Conservation (phyloP, 2,113 vertebrate species). For the Anolis carolinensis region DNA sequence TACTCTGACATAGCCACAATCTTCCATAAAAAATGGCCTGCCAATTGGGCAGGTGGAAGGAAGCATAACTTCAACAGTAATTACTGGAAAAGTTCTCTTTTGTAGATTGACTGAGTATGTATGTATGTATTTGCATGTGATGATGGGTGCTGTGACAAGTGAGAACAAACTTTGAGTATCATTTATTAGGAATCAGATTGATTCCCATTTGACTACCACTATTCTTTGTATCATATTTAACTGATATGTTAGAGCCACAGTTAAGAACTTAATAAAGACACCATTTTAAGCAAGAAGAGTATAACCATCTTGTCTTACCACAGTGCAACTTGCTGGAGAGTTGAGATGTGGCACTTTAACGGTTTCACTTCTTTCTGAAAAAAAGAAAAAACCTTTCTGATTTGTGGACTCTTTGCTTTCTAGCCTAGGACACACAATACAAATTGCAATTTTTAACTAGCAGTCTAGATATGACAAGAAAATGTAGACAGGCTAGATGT, state of each 20-base stretch:
- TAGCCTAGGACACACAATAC: not conserved
- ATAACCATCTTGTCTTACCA: conserved; percentile 4
- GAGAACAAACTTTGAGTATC: not conserved
- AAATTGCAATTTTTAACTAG: not conserved
- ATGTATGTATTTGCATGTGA: not conserved
- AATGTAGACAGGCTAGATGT: too few species aligned
- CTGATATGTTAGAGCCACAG: not conserved
- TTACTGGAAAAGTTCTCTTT: not conserved
- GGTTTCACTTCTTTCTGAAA: not conserved
- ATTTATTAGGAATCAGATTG: too few species aligned
- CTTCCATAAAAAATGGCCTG: not conserved
- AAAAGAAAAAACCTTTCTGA: not conserved
- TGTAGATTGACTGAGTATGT: too few species aligned
- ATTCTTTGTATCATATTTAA: not conserved
- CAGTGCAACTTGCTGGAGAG: not conserved
- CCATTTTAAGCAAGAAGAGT: not conserved
- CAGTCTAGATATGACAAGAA: too few species aligned
- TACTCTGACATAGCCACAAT: not conserved
- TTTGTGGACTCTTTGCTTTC: not conserved
- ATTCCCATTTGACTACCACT: too few species aligned
- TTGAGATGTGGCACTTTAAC: not conserved
- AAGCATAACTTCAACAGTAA: not conserved
- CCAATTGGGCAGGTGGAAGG: too few species aligned
- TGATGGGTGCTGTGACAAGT: not conserved
- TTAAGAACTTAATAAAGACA: not conserved